Conservation (phyloP, 2,113 vertebrate genomes). For the Syngnathus floridae region DNA sequence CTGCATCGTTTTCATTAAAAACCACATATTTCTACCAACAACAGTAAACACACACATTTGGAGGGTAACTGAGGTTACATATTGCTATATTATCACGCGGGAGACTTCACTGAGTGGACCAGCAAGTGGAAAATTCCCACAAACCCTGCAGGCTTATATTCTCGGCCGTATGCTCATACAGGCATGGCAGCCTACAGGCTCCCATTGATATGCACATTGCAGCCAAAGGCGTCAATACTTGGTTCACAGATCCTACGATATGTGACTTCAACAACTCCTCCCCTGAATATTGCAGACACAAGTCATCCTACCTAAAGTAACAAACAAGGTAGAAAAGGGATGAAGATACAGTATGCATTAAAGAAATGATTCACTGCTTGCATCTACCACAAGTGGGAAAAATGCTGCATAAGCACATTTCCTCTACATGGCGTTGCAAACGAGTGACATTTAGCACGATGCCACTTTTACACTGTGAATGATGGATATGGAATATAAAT, state of each 20-base stretch:
- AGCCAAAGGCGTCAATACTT: conserved; percentile 8
- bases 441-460: conserved; percentile 43
- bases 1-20: neutral
- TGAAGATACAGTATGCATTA: neutral
- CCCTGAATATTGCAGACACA: neutral
- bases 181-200: conserved; percentile 1
- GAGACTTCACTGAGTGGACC: neutral
- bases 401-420: conserved; percentile 21
- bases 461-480: conserved; percentile 45
- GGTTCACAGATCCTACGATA: neutral
- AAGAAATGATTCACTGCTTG: neutral
- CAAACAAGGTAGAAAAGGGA: conserved; percentile 3
- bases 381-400: conserved; percentile 8
- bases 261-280: neutral
- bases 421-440: conserved; percentile 18
- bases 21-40: neutral
- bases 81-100: neutral
- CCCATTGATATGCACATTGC: conserved; percentile 25
- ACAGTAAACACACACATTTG: neutral
- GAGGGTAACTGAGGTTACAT: neutral
- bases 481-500: conserved; percentile 54
- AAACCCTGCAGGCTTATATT: conserved; percentile 5
- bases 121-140: conserved; percentile 23
- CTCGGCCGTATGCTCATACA: conserved; percentile 9
- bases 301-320: neutral